Evolutionary conservation across 2,888 invertebrate genomes (phyloP).

Genomic region (Diarsia dahlii): DNA sequence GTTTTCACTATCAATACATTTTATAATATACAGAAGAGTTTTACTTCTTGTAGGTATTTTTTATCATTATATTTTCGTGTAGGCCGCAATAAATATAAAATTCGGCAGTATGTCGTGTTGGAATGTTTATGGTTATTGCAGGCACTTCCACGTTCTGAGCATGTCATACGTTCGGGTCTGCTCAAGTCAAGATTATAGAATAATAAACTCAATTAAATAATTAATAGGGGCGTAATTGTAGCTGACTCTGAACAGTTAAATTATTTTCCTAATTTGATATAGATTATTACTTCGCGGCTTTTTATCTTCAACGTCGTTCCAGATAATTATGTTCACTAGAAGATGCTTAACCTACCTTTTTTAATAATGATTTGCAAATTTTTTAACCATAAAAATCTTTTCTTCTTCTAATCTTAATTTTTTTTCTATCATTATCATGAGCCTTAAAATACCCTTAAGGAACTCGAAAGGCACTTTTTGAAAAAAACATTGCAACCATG

Average conservation of each 20-base stretch:
- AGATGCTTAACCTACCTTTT: neutral
- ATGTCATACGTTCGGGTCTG: neutral
- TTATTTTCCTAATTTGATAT: neutral
- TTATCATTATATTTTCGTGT: neutral
- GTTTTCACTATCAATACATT: neutral
- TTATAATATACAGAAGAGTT: neutral
- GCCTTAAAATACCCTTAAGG: no score
- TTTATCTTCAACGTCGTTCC: neutral
- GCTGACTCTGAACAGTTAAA: neutral
- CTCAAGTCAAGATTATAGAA: neutral
- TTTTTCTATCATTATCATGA: no score
- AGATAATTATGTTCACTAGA: neutral
- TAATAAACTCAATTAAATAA: neutral
- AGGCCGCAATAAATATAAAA: neutral
- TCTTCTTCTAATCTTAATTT: no score
- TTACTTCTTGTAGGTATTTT: neutral
- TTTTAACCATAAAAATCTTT: no score
- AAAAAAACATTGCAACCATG: no score
- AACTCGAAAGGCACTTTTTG: no score
- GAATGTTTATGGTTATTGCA: conserved; percentile 12
- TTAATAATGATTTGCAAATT: no score
- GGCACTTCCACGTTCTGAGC: neutral
- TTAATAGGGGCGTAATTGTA: neutral
- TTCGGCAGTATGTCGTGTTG: neutral
- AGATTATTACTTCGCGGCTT: neutral